These are phyloP conservation scores for Chaenodraco wilsoni DNA, from an alignment of 2,797 vertebrate species.

Conservation along the genomic window DNA sequence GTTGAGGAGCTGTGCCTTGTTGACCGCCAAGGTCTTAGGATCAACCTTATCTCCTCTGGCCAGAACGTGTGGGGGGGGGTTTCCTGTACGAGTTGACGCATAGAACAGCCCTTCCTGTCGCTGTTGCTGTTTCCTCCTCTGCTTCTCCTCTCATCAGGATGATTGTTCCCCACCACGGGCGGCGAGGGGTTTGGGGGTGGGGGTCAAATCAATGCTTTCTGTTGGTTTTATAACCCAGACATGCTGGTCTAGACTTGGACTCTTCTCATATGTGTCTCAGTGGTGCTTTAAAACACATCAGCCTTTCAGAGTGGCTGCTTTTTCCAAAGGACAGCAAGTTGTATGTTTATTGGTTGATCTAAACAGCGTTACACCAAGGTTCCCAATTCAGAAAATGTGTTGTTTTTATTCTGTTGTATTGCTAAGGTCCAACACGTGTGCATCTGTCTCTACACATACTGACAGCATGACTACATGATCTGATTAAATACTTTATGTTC, in stretches of 20 bases:
- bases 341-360: neutral
- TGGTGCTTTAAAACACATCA: slow-evolving; percentile 12
- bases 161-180: slow-evolving; percentile 84
- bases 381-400: neutral
- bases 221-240: slow-evolving; percentile 44
- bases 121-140: slow-evolving; percentile 85
- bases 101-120: slow-evolving; percentile 87
- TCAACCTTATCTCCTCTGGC: slow-evolving; percentile 88
- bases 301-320: slow-evolving; percentile 1
- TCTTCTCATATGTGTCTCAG: slow-evolving; percentile 18
- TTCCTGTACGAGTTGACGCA: slow-evolving; percentile 88
- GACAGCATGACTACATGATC: slow-evolving; percentile 1
- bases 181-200: slow-evolving; percentile 44
- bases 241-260: slow-evolving; percentile 21
- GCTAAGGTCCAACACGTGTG: neutral
- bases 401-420: neutral
- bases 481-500: slow-evolving; percentile 36
- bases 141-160: slow-evolving; percentile 79
- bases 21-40: slow-evolving; percentile 80
- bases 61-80: slow-evolving; percentile 81
- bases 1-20: slow-evolving; percentile 77
- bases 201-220: slow-evolving; percentile 57
- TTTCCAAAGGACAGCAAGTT: slow-evolving; percentile 11
- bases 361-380: neutral
- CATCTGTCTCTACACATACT: neutral